These are phyloP conservation scores for Anneissia japonica DNA, from an alignment of 35 echinoderm and acorn worm species.

Conservation along the genomic window DNA sequence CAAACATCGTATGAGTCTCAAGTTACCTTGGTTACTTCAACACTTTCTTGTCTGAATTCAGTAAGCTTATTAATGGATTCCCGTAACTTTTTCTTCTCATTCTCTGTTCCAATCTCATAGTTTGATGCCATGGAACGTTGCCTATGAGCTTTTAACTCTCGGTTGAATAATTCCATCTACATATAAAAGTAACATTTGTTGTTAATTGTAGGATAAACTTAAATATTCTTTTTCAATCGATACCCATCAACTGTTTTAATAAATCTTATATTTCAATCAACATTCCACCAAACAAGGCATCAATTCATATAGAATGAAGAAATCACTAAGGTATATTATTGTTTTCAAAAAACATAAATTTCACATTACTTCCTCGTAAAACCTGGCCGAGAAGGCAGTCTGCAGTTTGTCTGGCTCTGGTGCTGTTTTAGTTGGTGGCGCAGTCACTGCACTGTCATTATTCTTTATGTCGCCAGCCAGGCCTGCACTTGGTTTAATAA, in stretches of 20 bases:
- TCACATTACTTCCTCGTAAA: slow-evolving; percentile 72
- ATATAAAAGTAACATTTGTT: not conserved
- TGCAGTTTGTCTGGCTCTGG: slow-evolving; percentile 32
- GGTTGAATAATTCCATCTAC: slow-evolving; percentile 73
- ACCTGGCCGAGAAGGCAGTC: slow-evolving; percentile 57
- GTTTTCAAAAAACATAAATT: no score
- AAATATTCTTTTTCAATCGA: not conserved
- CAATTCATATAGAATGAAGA: no score
- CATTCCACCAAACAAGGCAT: no score
- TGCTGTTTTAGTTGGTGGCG: slow-evolving; percentile 7
- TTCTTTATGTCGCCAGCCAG: not conserved
- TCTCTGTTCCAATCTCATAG: slow-evolving; percentile 21
- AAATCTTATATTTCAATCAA: no score
- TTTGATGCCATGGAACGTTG: slow-evolving; percentile 6
- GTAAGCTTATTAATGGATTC: slow-evolving; percentile 37
- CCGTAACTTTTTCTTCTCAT: slow-evolving; percentile 27
- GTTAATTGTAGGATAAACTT: not conserved
- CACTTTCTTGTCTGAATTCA: slow-evolving; percentile 40
- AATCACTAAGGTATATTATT: no score
- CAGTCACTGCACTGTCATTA: not conserved
- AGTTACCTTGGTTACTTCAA: slow-evolving; percentile 64
- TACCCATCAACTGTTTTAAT: no score
- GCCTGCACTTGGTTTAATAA: slow-evolving; percentile 9
- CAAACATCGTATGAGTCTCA: not conserved
- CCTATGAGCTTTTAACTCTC: slow-evolving; percentile 51